Conservation (phyloP, 2,888 invertebrate species). For the Timema podura region DNA sequence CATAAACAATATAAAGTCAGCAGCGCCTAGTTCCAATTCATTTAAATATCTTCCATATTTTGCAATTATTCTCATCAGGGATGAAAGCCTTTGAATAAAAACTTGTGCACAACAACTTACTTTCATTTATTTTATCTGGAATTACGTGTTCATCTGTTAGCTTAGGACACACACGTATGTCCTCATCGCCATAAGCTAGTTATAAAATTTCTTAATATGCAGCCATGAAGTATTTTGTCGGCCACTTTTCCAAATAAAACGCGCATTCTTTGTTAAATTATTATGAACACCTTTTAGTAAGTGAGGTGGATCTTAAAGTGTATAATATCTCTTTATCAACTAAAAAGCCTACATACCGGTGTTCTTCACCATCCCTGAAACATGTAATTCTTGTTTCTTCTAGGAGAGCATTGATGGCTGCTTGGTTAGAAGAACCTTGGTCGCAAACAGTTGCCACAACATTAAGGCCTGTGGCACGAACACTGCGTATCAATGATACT, state of each 20-base stretch:
- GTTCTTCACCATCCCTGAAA: background rate
- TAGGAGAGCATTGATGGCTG: slow-evolving; percentile 13
- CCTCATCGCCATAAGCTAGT: slow-evolving; percentile 15
- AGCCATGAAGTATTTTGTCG: slow-evolving; percentile 19
- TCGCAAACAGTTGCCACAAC: slow-evolving; percentile 25
- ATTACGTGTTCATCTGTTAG: slow-evolving; percentile 18
- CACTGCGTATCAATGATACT: slow-evolving; percentile 20
- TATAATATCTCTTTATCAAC: slow-evolving; percentile 21
- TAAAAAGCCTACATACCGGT: slow-evolving; percentile 14
- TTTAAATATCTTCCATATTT: background rate
- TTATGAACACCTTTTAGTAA: slow-evolving; percentile 23
- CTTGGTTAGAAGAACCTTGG: slow-evolving; percentile 22
- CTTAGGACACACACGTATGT: slow-evolving; percentile 9
- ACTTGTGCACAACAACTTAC: slow-evolving; percentile 12
- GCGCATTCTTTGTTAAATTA: slow-evolving; percentile 11
- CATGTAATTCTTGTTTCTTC: slow-evolving; percentile 5
- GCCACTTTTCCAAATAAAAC: background rate
- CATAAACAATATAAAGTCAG: background rate
- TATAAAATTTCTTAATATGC: slow-evolving; percentile 15
- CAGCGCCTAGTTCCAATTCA: background rate
- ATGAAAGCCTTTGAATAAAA: slow-evolving; percentile 12
- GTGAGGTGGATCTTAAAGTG: slow-evolving; percentile 25
- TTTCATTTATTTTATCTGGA: slow-evolving; percentile 10
- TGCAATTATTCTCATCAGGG: slow-evolving; percentile 1
- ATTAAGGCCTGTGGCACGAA: slow-evolving; percentile 21